These are phyloP conservation scores for Bellardia bayeri DNA, from an alignment of 2,888 invertebrate genomes.

Conservation along the genomic window DNA sequence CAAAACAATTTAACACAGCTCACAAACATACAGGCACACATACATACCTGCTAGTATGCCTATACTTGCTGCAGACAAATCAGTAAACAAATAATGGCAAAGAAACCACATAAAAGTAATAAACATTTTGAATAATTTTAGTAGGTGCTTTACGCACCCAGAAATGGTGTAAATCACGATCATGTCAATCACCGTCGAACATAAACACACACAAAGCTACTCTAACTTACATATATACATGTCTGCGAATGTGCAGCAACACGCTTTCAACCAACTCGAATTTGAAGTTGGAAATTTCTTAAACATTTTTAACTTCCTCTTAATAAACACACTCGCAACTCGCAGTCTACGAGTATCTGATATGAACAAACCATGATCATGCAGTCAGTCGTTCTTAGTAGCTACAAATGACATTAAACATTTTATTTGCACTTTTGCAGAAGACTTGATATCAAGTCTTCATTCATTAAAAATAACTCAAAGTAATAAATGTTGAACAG, in stretches of 20 bases:
- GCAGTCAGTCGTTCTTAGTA: slow-evolving; percentile 5
- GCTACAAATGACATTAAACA: slow-evolving; percentile 68
- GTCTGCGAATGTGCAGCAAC: not conserved
- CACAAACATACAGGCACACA: not conserved
- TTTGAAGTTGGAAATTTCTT: slow-evolving; percentile 46
- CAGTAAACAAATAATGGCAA: not conserved
- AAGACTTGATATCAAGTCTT: slow-evolving; percentile 27
- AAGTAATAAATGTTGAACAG: slow-evolving; percentile 26
- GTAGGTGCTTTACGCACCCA: slow-evolving; percentile 73
- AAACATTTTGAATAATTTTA: slow-evolving; percentile 66
- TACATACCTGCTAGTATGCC: not conserved
- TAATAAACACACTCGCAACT: not conserved
- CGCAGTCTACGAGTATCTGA: not conserved
- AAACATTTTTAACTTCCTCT: slow-evolving; percentile 64
- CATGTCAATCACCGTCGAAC: slow-evolving; percentile 80
- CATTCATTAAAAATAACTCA: slow-evolving; percentile 47
- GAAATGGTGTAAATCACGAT: slow-evolving; percentile 83
- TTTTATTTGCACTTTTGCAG: slow-evolving; percentile 63
- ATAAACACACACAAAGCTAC: slow-evolving; percentile 14
- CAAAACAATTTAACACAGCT: slow-evolving; percentile 33
- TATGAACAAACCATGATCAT: no score
- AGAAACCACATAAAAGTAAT: slow-evolving; percentile 46
- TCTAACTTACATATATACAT: no score
- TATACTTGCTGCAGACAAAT: not conserved
- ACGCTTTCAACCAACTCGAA: slow-evolving; percentile 48